Base-by-base conservation (phyloP, 2,888 invertebrate genomes). In the Athrips mouffetella region DNA sequence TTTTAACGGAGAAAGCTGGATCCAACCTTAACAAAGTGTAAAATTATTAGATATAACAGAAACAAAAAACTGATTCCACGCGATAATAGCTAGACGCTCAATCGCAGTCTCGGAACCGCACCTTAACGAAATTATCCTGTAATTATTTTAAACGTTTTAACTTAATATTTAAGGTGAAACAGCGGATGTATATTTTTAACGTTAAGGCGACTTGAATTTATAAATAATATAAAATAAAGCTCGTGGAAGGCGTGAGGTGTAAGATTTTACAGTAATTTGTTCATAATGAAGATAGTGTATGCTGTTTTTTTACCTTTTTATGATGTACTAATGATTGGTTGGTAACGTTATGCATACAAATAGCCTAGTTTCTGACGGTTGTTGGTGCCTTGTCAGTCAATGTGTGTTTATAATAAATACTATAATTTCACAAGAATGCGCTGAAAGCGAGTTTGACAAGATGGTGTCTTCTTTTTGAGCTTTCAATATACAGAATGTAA, bases 101-200 rank as follows among this genome's bases (percentile, higher is more conserved):
- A n/a, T n/a, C 56, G 63, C 35, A 40, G 15, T 51, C 50, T 33
- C 45, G 61, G 52, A 70, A 75, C 58, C 10, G 45, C n/a, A 11
- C 61, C 63, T 69, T 76, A 76, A 77, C 58, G 63, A 83, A 84
- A 85, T 80, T 78, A 68, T 77, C 65, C 72, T 55, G 73, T 83
- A 81, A 87, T 87, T 84, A 87, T 83, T 84, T 81, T 86, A 87
- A 87, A 84, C 86, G 86, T 65, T 82, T 76, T 78, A 70, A 82
- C 76, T 80, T 82, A 80, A 83, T 85, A 82, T 83, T 80, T 78
- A 77, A 83, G 75, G 77, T 61, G 70, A 77, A 75, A 65, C 67
- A 55, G 64, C 62, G 71, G 75, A 78, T 75, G 72, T 66, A 75
- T 76, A 78, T 80, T 80, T 83, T 81, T 78, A 78, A 75, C 67